Evolutionary conservation across 2,888 invertebrate genomes (phyloP).

Genomic region (Trissoscelio sp.): DNA sequence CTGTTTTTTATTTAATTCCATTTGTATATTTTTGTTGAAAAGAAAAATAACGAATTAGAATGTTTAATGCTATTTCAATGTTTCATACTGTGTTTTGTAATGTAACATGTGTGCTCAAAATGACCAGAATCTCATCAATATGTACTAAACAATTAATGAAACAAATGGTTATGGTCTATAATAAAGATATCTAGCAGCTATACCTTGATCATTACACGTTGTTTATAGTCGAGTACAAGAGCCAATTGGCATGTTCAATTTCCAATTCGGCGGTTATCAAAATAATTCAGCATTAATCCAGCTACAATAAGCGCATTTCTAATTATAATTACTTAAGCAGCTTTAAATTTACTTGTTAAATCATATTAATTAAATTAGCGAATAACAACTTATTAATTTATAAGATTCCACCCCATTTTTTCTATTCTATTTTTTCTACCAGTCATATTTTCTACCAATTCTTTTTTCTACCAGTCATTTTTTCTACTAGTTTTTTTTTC

Average conservation of each 20-base stretch:
- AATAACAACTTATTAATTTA: too few relatives aligned
- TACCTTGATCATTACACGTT: slow-evolving; percentile 45
- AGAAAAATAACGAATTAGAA: background rate
- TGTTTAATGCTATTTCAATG: too few relatives aligned
- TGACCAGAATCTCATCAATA: slow-evolving; percentile 21
- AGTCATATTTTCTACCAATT: too few relatives aligned
- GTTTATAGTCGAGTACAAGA: slow-evolving; percentile 33
- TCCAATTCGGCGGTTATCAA: slow-evolving; percentile 24
- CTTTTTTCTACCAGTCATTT: too few relatives aligned
- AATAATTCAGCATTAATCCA: slow-evolving; percentile 37
- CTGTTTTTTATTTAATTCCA: background rate
- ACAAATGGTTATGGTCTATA: slow-evolving; percentile 41
- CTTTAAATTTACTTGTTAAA: too few relatives aligned
- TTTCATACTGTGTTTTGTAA: background rate
- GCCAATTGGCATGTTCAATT: slow-evolving; percentile 44
- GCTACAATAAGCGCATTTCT: too few relatives aligned
- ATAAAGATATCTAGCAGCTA: slow-evolving; percentile 38
- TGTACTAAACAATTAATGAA: slow-evolving; percentile 42
- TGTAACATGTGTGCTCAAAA: background rate
- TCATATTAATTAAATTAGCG: too few relatives aligned
- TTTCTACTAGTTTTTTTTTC: too few relatives aligned
- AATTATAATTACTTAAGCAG: too few relatives aligned
- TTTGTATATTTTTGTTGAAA: background rate
- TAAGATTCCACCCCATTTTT: too few relatives aligned
- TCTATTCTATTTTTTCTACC: too few relatives aligned